Conservation (phyloP, 1,140 invertebrate genomes). For the Piezodorus guildinii region DNA sequence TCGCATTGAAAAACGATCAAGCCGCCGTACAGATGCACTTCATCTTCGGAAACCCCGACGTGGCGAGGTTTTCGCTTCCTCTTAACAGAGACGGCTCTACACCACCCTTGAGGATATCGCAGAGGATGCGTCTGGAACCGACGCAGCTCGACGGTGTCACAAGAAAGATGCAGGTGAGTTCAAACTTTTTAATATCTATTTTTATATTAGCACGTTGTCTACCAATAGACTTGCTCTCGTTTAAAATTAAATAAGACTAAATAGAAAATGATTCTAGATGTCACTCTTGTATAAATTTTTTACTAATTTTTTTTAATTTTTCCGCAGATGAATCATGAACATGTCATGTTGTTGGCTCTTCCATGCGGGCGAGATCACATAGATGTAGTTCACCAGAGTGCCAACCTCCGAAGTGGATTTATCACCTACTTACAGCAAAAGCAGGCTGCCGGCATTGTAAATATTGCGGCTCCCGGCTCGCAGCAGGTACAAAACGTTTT, state of each 20-base stretch:
- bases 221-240: too few species aligned
- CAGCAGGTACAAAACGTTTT: conserved; percentile 70
- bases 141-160: conserved; percentile 89
- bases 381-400: conserved; percentile 85
- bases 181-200: too few species aligned
- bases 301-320: conserved; percentile 19
- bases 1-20: conserved; percentile 91
- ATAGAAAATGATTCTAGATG: too few species aligned
- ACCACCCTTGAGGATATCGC: conserved; percentile 78
- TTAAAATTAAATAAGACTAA: too few species aligned
- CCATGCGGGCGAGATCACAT: conserved; percentile 87
- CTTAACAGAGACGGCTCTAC: conserved; percentile 67
- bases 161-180: conserved; percentile 84
- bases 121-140: conserved; percentile 90
- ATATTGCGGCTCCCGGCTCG: conserved; percentile 75
- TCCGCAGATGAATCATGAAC: conserved; percentile 86
- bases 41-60: conserved; percentile 81
- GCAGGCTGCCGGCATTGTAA: conserved; percentile 95
- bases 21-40: conserved; percentile 97
- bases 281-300: too few species aligned
- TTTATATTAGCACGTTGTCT: too few species aligned
- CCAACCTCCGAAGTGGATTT: conserved; percentile 79
- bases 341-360: conserved; percentile 88
- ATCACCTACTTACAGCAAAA: conserved; percentile 94
- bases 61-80: conserved; percentile 71